Evolutionary conservation across 2,113 vertebrate species (phyloP), one percentile per base, ranked within the genome.

Genomic region (Carettochelys insculpta): DNA sequence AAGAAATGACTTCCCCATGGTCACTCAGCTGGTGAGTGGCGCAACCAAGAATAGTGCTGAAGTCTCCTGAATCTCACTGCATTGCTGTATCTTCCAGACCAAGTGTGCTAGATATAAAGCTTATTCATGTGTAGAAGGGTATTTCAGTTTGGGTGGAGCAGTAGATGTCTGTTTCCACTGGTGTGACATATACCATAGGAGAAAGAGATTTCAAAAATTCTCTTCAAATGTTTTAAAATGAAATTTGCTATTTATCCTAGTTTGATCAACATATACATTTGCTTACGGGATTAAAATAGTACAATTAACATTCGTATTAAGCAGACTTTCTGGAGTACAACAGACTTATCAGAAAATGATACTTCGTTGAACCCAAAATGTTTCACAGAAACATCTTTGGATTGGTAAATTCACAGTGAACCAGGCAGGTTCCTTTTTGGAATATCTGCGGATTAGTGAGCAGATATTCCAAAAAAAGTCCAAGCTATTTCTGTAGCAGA

Each of bases 111-210:
- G 51, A 27, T 82, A 79, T 48, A 8, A 31, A 85, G 27, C 5
- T 45, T 85, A 91, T 81, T 58, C 86, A 51, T 86, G 94, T 93
- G 65, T 52, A 88, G 51, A 86, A 88, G 22, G 52, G 41, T 77
- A 73, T 91, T 90, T 91, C 1, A 1, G 2, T 86, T 54, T 9
- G 31, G 53, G 5, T 91, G 43, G 56, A 90, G n/a, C 43, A 5
- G 4, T 85, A 20, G 3, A 12, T 71, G 14, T 51, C 77, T 89
- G 52, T 51, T 91, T 92, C 85, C 53, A 45, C 2, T 77, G 80
- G 6, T 45, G 24, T 75, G 38, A 43, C 43, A 43, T 8, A 45
- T 73, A 11, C 68, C 41, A 6, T 27, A 27, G 41, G 19, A 52
- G 53, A 77, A 76, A 29, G 56, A 77, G 54, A 65, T 24, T 77